Percentiles rank a stretch among this genome's conserved stretches.
Conservation (phyloP, 2,797 vertebrate species). For the Enteromius trimaculatus region DNA sequence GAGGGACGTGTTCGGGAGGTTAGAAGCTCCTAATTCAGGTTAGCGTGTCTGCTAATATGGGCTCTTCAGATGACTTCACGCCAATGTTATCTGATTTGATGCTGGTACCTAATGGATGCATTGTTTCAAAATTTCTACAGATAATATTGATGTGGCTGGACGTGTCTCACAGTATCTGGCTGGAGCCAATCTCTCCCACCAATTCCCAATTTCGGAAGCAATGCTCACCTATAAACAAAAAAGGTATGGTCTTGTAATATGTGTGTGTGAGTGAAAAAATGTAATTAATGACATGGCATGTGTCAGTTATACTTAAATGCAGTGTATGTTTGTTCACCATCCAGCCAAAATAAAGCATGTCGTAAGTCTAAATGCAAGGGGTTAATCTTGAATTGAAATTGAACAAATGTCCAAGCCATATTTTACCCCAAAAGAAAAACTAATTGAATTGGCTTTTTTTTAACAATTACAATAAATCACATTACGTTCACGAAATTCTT, state of each 20-base stretch:
- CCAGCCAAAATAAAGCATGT: not conserved
- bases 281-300: constrained; percentile 24
- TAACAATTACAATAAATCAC: not conserved
- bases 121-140: constrained; percentile 60
- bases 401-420: not conserved
- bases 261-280: not conserved
- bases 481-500: not conserved
- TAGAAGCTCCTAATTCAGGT: constrained; percentile 82
- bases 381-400: not conserved
- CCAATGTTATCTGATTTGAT: not conserved
- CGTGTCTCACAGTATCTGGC: constrained; percentile 81
- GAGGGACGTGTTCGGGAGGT: constrained; percentile 83
- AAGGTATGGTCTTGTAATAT: constrained; percentile 70
- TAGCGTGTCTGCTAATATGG: not conserved
- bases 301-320: constrained; percentile 20
- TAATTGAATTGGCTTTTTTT: not conserved
- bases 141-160: constrained; percentile 81
- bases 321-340: constrained; percentile 30
- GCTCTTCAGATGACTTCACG: not conserved
- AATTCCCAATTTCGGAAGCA: constrained; percentile 85
- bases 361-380: not conserved
- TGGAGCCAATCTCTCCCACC: constrained; percentile 81
- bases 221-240: constrained; percentile 89
- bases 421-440: not conserved
- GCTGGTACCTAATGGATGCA: not conserved